Evolutionary conservation across 2,888 invertebrate species (phyloP), one percentile per base, ranked within the genome.

Genomic region (Labia minor): DNA sequence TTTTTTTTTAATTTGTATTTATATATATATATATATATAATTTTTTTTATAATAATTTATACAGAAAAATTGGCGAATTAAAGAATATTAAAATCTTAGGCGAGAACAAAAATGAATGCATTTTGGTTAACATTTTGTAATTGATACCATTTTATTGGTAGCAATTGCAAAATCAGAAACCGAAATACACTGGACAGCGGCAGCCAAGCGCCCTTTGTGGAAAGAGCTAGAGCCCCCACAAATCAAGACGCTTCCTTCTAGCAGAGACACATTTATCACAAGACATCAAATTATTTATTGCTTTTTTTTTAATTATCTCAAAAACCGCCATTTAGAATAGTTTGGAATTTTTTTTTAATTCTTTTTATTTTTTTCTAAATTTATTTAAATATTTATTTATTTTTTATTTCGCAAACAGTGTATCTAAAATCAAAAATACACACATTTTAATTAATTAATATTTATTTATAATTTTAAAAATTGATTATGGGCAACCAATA

Each of bases 11-110:
- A n/a, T 49, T 49, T 49, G 14, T 49, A 49, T 49, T 8, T 49
- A 49, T 49, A 49, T 49, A 49, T 49, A 49, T 49, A 49, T 49
- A 49, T 49, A 49, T 49, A 26, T 26, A 26, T 26, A 26, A 26
- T 26, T 26, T 26, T n/a, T 49, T 49, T 49, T 49, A n/a, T 49
- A 49, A 49, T 49, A 49, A 49, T 49, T 49, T 49, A 49, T 49
- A 49, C 49, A 49, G 49, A 49, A 49, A 49, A 49, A 49, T 49
- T 49, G 49, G 49, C 49, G 49, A 49, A 49, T 49, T 49, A 49
- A 49, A 49, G 49, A 49, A 49, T 49, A 49, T 11, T 49, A 49
- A 49, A 49, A 49, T 49, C 49, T 49, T 49, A 49, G 49, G 49
- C 49, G 49, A 49, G 49, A 49, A 49, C 49, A 10, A 49, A 49